phyloP scores from a whole-genome alignment of 2,888 invertebrate genomes.

The Oasisia sp. region DNA sequence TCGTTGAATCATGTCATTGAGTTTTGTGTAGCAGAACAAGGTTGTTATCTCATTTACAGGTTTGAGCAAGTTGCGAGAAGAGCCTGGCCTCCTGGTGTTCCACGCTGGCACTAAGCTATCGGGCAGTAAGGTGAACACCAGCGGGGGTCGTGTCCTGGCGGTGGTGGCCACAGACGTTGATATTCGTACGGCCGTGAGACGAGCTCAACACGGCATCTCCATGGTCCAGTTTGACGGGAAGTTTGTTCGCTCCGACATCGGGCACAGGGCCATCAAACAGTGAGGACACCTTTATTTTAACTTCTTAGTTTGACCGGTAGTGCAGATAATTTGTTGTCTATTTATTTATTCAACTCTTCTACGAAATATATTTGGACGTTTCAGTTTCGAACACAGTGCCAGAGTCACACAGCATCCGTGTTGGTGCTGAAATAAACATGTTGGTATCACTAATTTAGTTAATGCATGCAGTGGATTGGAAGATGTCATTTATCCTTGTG shows the following conservation, averaged over 20 bases:
- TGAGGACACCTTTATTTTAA: background rate
- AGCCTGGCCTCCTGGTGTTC: conserved; percentile 71
- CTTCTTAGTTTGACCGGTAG: background rate
- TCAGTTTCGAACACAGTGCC: background rate
- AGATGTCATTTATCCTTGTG: background rate
- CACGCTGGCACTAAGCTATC: conserved; percentile 82
- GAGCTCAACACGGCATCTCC: conserved; percentile 77
- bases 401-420: background rate
- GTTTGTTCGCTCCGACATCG: conserved; percentile 90
- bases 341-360: background rate
- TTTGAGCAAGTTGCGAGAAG: conserved; percentile 22
- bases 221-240: conserved; percentile 84
- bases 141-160: conserved; percentile 86
- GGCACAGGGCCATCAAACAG: conserved; percentile 78
- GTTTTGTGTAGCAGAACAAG: background rate
- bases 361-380: background rate
- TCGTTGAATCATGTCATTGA: background rate
- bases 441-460: background rate
- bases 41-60: background rate
- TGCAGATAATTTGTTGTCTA: background rate
- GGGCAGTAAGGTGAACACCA: conserved; percentile 75
- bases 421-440: background rate
- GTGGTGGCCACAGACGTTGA: conserved; percentile 78
- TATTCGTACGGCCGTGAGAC: conserved; percentile 79
- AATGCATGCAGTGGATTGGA: background rate